Percentiles rank a stretch among this genome's conserved stretches.
Evolutionary conservation across 2,797 vertebrate genomes (phyloP).

Genomic region (Hypotaenidia okinawae): DNA sequence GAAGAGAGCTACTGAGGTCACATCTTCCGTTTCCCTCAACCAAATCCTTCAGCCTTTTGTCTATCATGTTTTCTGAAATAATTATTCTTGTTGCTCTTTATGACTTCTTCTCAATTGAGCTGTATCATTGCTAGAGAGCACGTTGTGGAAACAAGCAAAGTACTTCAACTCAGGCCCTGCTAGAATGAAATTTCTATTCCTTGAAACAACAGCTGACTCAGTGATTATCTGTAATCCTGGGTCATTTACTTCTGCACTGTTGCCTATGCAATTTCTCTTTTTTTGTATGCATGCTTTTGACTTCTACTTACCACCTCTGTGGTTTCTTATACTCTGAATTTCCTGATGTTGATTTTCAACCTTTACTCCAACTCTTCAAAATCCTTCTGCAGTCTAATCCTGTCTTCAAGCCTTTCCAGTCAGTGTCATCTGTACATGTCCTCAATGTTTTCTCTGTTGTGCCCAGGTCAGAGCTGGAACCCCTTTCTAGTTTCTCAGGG

Average conservation of each 20-base stretch:
- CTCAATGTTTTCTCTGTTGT: background rate
- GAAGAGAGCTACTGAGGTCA: background rate
- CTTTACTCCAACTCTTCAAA: background rate
- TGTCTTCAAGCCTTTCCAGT: background rate
- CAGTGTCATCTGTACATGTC: background rate
- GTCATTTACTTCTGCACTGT: background rate
- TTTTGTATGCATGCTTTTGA: background rate
- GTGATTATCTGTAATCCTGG: background rate
- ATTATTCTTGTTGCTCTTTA: background rate
- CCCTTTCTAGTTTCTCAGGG: background rate
- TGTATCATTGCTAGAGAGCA: background rate
- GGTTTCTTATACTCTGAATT: background rate
- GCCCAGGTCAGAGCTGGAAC: background rate
- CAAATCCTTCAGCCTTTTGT: background rate
- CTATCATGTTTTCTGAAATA: background rate
- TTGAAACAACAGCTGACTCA: background rate
- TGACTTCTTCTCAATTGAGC: background rate
- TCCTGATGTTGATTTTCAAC: background rate
- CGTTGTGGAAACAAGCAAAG: background rate
- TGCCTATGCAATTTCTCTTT: background rate
- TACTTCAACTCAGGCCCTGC: background rate
- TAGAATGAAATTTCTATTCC: background rate
- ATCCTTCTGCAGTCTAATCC: background rate
- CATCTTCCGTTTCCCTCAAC: background rate
- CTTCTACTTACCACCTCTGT: background rate